Evolutionary conservation across 1,140 invertebrate species (phyloP).

Genomic region (Melitaea cinxia): DNA sequence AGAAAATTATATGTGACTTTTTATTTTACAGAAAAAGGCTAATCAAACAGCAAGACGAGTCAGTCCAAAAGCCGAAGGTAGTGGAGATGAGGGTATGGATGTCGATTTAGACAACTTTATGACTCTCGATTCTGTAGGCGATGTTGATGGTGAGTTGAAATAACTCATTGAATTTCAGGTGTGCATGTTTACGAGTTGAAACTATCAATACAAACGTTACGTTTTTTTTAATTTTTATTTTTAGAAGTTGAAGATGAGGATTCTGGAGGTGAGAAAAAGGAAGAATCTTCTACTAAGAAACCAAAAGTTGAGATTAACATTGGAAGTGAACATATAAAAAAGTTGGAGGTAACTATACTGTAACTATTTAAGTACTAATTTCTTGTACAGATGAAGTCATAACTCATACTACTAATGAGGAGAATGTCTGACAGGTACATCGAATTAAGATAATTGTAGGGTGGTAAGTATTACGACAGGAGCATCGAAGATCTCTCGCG

Average conservation of each 20-base stretch:
- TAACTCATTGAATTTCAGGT: not conserved
- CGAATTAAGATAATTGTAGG: too few relatives aligned
- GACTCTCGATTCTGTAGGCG: conserved; percentile 92
- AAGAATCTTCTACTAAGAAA: conserved; percentile 78
- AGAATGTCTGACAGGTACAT: not conserved
- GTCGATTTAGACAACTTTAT: conserved; percentile 91
- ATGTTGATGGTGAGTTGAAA: conserved; percentile 85
- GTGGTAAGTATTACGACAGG: too few relatives aligned
- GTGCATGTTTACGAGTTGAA: not conserved
- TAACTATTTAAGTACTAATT: not conserved
- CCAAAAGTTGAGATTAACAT: conserved; percentile 87
- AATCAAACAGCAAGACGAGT: conserved; percentile 55
- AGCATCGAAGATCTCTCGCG: too few relatives aligned
- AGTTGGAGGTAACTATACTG: conserved; percentile 84
- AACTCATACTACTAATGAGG: too few relatives aligned
- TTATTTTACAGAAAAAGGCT: conserved; percentile 82
- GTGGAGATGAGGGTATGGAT: conserved; percentile 87
- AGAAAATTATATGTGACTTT: not conserved
- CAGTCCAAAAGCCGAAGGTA: conserved; percentile 80
- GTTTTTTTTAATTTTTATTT: not conserved
- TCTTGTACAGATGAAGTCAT: too few relatives aligned
- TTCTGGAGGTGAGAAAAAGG: conserved; percentile 83
- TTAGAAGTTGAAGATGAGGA: conserved; percentile 84
- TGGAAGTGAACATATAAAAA: conserved; percentile 89
- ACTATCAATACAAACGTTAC: not conserved